These are phyloP conservation scores for Phocoena phocoena DNA, from an alignment of 2,113 vertebrate genomes.

Conservation along the genomic window DNA sequence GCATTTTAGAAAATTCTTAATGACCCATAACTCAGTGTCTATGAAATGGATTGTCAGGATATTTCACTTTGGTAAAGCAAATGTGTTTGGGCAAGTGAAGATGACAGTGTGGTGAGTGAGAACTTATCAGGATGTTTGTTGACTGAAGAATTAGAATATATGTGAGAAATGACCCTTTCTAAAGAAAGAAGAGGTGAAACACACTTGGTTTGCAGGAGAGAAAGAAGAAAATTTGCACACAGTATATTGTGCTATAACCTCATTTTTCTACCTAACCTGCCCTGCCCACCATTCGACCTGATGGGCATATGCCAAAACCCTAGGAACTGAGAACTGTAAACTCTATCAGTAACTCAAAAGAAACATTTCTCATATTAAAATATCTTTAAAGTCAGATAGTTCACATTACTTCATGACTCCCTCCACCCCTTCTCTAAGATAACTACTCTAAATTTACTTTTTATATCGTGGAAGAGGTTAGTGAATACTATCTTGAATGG, in stretches of 20 bases:
- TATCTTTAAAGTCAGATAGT: neutral
- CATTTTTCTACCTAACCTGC: neutral
- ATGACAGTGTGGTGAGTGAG: neutral
- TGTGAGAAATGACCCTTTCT: neutral
- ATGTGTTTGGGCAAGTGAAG: neutral
- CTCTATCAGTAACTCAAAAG: neutral
- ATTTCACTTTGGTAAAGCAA: neutral
- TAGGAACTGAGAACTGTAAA: neutral
- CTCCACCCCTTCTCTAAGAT: neutral
- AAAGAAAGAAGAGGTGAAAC: neutral
- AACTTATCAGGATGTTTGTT: neutral
- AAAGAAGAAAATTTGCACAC: neutral
- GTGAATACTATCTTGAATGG: neutral
- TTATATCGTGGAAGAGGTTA: neutral
- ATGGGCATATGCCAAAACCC: neutral
- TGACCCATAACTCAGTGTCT: neutral
- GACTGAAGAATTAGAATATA: neutral
- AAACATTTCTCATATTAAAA: neutral
- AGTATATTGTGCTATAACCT: neutral
- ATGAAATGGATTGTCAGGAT: neutral
- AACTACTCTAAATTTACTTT: neutral
- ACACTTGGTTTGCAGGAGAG: neutral
- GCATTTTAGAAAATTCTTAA: neutral
- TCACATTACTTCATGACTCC: neutral
- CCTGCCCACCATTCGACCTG: neutral